Percentiles rank a stretch among this genome's conserved stretches.
Conservation (phyloP, 2,797 vertebrate genomes). For the Xenentodon cancila region DNA sequence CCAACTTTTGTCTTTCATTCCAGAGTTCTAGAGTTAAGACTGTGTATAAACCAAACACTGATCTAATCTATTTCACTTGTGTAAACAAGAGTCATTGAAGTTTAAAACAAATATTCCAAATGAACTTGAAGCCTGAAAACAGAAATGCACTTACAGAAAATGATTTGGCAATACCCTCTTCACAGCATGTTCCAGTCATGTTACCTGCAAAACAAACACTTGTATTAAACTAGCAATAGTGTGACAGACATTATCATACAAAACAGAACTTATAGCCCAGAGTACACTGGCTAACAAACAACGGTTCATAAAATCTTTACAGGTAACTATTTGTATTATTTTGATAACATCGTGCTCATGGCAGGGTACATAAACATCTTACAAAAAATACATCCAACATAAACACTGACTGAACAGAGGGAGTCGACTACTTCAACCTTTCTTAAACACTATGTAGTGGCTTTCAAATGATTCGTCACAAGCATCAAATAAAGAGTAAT, state of each 20-base stretch:
- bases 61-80: neutral
- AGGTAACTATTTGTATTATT: no score
- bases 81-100: neutral
- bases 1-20: neutral
- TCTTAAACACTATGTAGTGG: neutral
- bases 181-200: constrained; percentile 81
- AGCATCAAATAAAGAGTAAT: neutral
- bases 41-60: neutral
- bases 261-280: neutral
- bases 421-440: neutral
- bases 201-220: constrained; percentile 68
- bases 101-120: neutral
- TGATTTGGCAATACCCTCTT: constrained; percentile 79
- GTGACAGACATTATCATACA: neutral
- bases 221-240: constrained; percentile 3
- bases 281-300: neutral
- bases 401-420: no score
- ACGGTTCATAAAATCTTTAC: no score
- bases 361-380: no score
- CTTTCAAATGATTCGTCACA: neutral
- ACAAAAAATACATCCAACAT: no score
- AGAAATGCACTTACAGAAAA: constrained; percentile 77
- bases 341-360: no score
- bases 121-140: neutral
- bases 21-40: neutral